phyloP scores from a whole-genome alignment of 2,113 vertebrate species.

The Edolisoma coerulescens region DNA sequence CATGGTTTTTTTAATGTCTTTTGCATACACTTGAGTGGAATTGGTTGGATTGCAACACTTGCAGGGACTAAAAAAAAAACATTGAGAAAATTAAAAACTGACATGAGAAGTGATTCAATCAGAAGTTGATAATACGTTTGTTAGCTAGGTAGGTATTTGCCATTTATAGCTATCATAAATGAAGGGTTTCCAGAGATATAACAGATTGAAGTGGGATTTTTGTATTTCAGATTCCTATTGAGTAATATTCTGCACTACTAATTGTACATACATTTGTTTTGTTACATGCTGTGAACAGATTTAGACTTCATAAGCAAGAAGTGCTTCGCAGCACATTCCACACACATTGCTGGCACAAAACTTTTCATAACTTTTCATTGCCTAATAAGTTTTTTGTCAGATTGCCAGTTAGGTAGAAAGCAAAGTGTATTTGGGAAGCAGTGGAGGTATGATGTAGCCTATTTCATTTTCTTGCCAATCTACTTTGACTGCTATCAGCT shows the following conservation, averaged over 20 bases:
- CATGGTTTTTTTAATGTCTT: neutral
- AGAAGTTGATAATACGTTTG: neutral
- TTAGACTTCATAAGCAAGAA: conserved; percentile 28
- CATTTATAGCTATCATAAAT: neutral
- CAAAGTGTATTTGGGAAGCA: neutral
- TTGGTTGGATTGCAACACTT: neutral
- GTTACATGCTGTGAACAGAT: conserved; percentile 6
- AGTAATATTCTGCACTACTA: conserved; percentile 2
- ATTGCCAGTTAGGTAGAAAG: conserved; percentile 5
- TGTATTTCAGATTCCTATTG: conserved; percentile 22
- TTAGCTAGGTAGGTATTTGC: neutral
- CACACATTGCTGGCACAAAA: neutral
- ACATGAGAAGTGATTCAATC: neutral
- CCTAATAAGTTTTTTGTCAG: conserved; percentile 20
- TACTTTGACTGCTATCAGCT: neutral
- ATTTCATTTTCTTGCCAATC: neutral
- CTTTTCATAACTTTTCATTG: conserved; percentile 17
- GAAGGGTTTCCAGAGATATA: neutral
- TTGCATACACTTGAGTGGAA: neutral
- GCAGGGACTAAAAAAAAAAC: neutral
- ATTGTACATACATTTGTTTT: conserved; percentile 7
- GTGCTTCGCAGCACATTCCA: conserved; percentile 39
- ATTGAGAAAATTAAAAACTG: neutral
- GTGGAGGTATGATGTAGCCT: neutral
- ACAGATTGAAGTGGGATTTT: neutral